Evolutionary conservation across 2,888 invertebrate genomes (phyloP).

Genomic region (Pharmacophagus antenor): DNA sequence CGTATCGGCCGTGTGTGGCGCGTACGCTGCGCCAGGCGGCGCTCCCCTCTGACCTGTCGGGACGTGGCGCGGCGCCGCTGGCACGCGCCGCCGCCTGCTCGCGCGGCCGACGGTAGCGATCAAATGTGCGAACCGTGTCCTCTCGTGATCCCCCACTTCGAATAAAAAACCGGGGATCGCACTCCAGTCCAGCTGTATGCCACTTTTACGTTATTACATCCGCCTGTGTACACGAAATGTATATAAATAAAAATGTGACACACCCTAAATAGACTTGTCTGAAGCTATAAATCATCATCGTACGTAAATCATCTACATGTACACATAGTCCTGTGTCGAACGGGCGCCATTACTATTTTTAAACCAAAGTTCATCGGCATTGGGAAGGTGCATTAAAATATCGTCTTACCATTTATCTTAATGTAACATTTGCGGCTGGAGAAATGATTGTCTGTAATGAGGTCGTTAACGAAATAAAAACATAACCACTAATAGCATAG

Average conservation of each 20-base stretch:
- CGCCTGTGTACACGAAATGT: constrained; percentile 2
- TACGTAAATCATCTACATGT: not conserved
- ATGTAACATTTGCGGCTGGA: constrained; percentile 10
- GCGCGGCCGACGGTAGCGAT: constrained; percentile 22
- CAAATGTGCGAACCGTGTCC: constrained; percentile 28
- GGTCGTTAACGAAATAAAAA: constrained; percentile 38
- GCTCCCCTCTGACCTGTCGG: constrained; percentile 48
- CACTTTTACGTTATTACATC: constrained; percentile 22
- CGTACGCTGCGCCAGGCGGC: constrained; percentile 18
- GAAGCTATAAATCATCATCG: too few species aligned
- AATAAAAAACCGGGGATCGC: constrained; percentile 20
- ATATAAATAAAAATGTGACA: constrained; percentile 12
- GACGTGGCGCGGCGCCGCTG: constrained; percentile 42
- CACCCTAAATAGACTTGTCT: not conserved
- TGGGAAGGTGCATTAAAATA: not conserved
- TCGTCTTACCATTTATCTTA: constrained; percentile 9
- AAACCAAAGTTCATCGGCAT: constrained; percentile 25
- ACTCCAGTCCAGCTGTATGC: constrained; percentile 18
- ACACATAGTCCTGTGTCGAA: constrained; percentile 3
- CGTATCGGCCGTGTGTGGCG: not conserved
- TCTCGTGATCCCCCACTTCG: constrained; percentile 20
- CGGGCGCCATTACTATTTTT: constrained; percentile 27
- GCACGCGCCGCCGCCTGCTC: constrained; percentile 43
- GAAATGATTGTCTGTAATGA: constrained; percentile 27
- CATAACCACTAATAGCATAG: constrained; percentile 39